phyloP scores from a whole-genome alignment of 2,888 invertebrate genomes.

The Agrochola lychnidis region DNA sequence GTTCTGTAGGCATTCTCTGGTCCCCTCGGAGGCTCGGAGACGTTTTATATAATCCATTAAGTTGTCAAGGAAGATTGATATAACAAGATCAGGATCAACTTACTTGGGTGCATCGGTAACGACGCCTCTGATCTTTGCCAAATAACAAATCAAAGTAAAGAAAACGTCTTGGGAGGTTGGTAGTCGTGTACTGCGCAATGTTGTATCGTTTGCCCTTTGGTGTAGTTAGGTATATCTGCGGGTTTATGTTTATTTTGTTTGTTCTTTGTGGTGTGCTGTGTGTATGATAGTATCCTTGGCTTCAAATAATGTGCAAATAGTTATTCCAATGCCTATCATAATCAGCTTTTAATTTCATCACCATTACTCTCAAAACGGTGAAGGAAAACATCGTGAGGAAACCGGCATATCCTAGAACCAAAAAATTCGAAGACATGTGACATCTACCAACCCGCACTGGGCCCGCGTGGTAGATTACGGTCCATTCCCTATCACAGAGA shows the following conservation, averaged over 20 bases:
- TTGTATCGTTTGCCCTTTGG: not conserved
- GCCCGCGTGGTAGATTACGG: too few relatives aligned
- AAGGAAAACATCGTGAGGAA: too few relatives aligned
- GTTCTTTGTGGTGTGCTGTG: not conserved
- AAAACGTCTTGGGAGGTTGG: slow-evolving; percentile 21
- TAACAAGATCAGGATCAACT: slow-evolving; percentile 83
- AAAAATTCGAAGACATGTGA: too few relatives aligned
- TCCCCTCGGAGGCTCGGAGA: slow-evolving; percentile 78
- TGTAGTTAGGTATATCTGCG: not conserved
- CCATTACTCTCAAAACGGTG: too few relatives aligned
- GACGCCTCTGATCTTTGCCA: slow-evolving; percentile 72
- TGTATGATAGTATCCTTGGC: not conserved
- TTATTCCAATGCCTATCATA: not conserved
- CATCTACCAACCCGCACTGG: too few relatives aligned
- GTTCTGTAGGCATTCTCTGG: slow-evolving; percentile 44
- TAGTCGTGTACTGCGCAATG: not conserved
- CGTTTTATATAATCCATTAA: slow-evolving; percentile 88
- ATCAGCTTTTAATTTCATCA: too few relatives aligned
- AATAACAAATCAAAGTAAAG: slow-evolving; percentile 57
- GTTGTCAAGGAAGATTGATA: slow-evolving; percentile 88
- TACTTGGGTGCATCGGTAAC: slow-evolving; percentile 84
- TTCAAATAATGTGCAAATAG: not conserved
- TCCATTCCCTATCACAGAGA: too few relatives aligned
- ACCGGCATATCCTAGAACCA: too few relatives aligned
- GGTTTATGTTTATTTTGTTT: not conserved